Percentiles rank a stretch among this genome's conserved stretches.
Evolutionary conservation across 37 sponge, comb jelly and placozoan genomes (phyloP).

Genomic region (Corticium candelabrum): DNA sequence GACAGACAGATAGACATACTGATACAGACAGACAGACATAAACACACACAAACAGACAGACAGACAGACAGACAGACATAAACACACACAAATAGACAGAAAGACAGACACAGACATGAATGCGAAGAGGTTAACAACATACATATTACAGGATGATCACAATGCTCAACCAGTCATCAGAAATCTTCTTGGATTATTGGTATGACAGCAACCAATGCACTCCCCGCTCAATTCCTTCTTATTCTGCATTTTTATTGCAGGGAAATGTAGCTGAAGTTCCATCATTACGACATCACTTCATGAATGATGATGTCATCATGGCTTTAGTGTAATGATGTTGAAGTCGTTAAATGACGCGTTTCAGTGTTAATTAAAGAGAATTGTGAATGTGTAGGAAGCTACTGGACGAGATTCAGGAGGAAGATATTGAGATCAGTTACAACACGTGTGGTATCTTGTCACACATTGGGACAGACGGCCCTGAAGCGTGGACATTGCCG

Average conservation of each 20-base stretch:
- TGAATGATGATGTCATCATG: no score
- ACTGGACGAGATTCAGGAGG: not conserved
- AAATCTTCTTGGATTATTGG: not conserved
- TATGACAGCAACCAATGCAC: not conserved
- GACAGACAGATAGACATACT: no score
- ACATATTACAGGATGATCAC: not conserved
- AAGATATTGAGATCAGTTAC: not conserved
- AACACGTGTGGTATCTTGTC: not conserved
- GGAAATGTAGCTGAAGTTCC: not conserved
- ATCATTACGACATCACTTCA: not conserved
- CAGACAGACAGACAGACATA: no score
- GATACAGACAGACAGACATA: no score
- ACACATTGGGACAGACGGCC: not conserved
- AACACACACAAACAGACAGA: no score
- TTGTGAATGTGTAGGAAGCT: no score
- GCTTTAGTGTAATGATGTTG: no score
- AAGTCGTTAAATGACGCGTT: no score
- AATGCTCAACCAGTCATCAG: not conserved
- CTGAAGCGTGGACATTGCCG: not conserved
- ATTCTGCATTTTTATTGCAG: not conserved
- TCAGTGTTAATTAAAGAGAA: no score
- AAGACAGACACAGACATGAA: no score
- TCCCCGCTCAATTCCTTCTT: not conserved
- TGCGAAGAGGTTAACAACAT: not conserved
- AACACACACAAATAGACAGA: no score